phyloP scores from a whole-genome alignment of 2,888 invertebrate genomes.

The Eupeodes luniger region DNA sequence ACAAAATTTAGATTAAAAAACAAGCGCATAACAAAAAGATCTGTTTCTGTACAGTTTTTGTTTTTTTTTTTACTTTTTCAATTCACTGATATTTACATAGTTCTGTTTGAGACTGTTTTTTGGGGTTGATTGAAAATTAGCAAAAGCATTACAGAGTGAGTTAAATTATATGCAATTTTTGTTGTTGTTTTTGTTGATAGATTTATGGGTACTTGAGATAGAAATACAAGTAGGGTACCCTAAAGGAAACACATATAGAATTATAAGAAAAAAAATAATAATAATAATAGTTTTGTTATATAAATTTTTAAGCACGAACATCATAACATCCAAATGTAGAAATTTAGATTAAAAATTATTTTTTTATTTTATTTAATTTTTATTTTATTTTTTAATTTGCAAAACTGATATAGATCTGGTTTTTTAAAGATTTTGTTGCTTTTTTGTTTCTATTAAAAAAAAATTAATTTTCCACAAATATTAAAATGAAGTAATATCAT shows the following conservation, averaged over 20 bases:
- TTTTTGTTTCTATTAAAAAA: not conserved
- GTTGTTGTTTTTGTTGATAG: slow-evolving; percentile 17
- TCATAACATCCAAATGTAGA: slow-evolving; percentile 84
- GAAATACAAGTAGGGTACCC: slow-evolving; percentile 35
- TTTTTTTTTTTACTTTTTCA: too few relatives aligned
- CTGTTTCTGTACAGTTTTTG: slow-evolving; percentile 30
- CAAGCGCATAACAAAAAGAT: slow-evolving; percentile 29
- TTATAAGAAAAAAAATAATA: slow-evolving; percentile 1
- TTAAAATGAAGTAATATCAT: slow-evolving; percentile 25
- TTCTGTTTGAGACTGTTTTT: slow-evolving; percentile 4
- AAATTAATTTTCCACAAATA: slow-evolving; percentile 43
- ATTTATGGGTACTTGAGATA: slow-evolving; percentile 48
- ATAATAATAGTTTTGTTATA: slow-evolving; percentile 30
- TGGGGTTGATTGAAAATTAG: slow-evolving; percentile 43
- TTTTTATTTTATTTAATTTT: slow-evolving; percentile 15
- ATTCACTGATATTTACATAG: not conserved
- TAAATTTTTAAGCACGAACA: slow-evolving; percentile 79
- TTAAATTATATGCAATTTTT: slow-evolving; percentile 44
- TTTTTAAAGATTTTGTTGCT: not conserved
- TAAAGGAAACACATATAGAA: slow-evolving; percentile 47
- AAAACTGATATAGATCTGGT: slow-evolving; percentile 13
- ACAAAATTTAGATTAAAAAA: slow-evolving; percentile 24
- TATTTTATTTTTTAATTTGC: slow-evolving; percentile 42
- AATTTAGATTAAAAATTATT: slow-evolving; percentile 76
- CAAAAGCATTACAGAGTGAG: slow-evolving; percentile 40